A percentile compares a stretch with the other conserved stretches of the same genome.
These are phyloP conservation scores for Leucozona laternaria DNA, from an alignment of 2,888 invertebrate genomes.

Conservation along the genomic window DNA sequence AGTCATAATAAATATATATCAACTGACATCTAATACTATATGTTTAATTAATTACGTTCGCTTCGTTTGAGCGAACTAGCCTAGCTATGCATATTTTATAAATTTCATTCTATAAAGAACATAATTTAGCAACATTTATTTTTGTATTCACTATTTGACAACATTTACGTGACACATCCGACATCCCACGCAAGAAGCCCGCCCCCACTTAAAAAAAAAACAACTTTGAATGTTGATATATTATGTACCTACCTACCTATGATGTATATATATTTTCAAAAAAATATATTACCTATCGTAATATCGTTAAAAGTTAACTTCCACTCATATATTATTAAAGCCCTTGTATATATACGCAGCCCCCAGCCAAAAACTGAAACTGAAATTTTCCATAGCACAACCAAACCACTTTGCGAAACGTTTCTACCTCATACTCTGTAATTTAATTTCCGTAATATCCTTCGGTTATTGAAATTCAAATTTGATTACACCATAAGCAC, in stretches of 20 bases:
- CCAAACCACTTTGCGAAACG: not conserved
- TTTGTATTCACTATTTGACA: constrained; percentile 20
- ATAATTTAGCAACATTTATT: not conserved
- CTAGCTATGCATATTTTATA: not conserved
- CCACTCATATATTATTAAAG: not conserved
- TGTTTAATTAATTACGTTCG: not conserved
- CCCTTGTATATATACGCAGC: not conserved
- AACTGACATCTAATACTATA: not conserved
- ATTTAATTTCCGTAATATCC: constrained; percentile 67
- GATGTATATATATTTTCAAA: constrained; percentile 20
- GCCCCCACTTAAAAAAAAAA: not conserved
- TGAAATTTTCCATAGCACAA: not conserved
- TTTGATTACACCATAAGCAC: constrained; percentile 56
- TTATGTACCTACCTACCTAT: not conserved
- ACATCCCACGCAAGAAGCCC: not conserved
- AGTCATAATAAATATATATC: no score
- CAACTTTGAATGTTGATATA: constrained; percentile 14
- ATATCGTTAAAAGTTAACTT: constrained; percentile 39
- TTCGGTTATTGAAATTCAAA: constrained; percentile 70
- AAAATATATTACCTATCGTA: constrained; percentile 33
- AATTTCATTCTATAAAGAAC: not conserved
- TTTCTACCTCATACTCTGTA: constrained; percentile 52
- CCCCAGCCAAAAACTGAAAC: not conserved
- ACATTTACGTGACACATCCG: not conserved
- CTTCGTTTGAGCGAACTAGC: not conserved